Evolutionary conservation across 2,888 invertebrate genomes (phyloP), one percentile per base, ranked within the genome.

Genomic region (Iphiclides podalirius): DNA sequence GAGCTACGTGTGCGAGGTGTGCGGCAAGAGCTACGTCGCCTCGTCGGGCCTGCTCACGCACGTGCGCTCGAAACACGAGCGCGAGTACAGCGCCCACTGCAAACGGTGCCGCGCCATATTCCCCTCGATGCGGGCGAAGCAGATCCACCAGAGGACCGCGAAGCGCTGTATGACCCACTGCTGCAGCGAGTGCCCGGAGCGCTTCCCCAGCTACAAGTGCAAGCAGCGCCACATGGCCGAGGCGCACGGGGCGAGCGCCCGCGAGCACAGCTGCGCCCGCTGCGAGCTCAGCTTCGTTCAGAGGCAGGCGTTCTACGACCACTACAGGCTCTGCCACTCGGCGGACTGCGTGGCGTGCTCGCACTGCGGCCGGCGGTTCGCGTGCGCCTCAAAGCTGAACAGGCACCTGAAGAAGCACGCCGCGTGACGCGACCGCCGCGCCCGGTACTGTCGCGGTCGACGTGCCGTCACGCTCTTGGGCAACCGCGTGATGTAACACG

Each of bases 1-100:
- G 7, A 70, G 66, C 43, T 73, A 67, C 33, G 65, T 71, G 0
- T 75, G 75, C 6, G 71, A 75, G 42, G 17, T 61, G 1, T 74
- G 74, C 40, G 74, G 73, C 0, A 71, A 67, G 39, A 66, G 66
- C 1, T 73, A 69, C 35, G 63, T 64, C 0, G 62, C 66, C 0
- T 52, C 61, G 1, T 60, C 70, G 0, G 63, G 65, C 0, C 39
- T 73, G 17, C 60, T 50, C 0, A 50, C 43, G 0, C 49, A 50
- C 20, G 44, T 50, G 1, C 39, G 49, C 11, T 50, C 63, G 0
- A 60, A 63, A 17, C 72, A 73, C 31, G 52, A 66, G 0, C 57
- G 33, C 2, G 49, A 50, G 15, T 50, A 50, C n/a, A 40, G 15
- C 3, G 44, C 54, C 7, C 44, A 52, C 11, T 55, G 54, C 17